These are phyloP conservation scores for Palythoa caribaeorum DNA, from an alignment of 92 coral and sea anemone genomes.

Conservation along the genomic window DNA sequence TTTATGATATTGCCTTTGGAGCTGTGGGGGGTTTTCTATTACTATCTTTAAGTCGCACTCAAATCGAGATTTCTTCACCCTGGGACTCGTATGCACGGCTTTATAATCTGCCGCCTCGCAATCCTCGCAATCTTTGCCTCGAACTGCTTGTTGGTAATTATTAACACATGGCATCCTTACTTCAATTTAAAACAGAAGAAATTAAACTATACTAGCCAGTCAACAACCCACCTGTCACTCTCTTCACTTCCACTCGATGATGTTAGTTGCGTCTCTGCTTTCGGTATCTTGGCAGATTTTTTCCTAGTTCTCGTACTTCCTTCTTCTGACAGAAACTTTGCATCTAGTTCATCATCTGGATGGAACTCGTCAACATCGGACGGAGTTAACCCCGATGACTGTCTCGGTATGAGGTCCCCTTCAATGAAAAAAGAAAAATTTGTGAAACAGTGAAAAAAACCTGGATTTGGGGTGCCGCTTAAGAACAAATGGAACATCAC, in stretches of 20 bases:
- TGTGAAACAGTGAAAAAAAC: too few species aligned
- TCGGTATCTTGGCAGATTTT: conserved; percentile 56
- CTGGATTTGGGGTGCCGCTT: not conserved
- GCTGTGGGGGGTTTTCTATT: too few species aligned
- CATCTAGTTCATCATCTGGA: conserved; percentile 91
- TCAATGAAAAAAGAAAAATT: not conserved
- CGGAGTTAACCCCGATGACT: conserved; percentile 32
- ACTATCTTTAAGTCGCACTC: too few species aligned
- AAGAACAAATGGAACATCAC: too few species aligned
- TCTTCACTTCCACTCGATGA: conserved; percentile 79
- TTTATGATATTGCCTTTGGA: too few species aligned
- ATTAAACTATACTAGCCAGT: not conserved
- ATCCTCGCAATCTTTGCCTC: too few species aligned
- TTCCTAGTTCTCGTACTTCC: conserved; percentile 51
- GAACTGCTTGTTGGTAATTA: too few species aligned
- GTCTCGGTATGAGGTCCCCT: conserved; percentile 48
- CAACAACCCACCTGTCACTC: conserved; percentile 76
- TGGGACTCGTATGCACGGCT: too few species aligned
- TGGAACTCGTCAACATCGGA: conserved; percentile 88
- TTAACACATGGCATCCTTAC: too few species aligned
- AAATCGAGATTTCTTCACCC: too few species aligned
- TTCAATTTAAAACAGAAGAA: too few species aligned
- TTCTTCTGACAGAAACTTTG: conserved; percentile 85
- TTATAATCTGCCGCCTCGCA: too few species aligned
- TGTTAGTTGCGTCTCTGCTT: conserved; percentile 31